Percentiles rank a stretch among this genome's conserved stretches.
Evolutionary conservation across 2,797 vertebrate species (phyloP).

Genomic region (Rhabdophis nuchalis): DNA sequence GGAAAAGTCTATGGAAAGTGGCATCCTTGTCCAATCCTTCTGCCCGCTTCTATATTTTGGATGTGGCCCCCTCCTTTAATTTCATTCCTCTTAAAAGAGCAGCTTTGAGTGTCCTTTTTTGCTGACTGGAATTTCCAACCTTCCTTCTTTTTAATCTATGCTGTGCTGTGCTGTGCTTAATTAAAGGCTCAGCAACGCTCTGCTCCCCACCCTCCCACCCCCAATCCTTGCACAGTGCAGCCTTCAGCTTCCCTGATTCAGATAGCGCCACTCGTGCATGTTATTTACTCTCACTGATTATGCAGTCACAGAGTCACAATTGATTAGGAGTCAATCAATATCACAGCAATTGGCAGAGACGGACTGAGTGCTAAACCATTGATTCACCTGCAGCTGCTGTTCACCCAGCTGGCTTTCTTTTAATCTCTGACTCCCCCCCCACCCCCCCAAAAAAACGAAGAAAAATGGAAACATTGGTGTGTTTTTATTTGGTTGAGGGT

Average conservation of each 20-base stretch:
- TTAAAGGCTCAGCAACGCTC: background rate
- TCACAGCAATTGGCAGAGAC: conserved; percentile 22
- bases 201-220: background rate
- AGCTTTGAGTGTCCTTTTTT: background rate
- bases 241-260: background rate
- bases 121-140: background rate
- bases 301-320: conserved; percentile 16
- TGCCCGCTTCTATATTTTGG: background rate
- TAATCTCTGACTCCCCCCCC: conserved; percentile 8
- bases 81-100: background rate
- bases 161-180: conserved; percentile 10
- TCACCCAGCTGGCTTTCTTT: conserved; percentile 40
- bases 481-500: background rate
- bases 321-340: conserved; percentile 44
- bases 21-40: background rate
- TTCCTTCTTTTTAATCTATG: background rate
- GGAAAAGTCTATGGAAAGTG: background rate
- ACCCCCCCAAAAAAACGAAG: conserved; percentile 22
- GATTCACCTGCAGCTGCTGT: conserved; percentile 9
- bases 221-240: background rate
- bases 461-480: background rate
- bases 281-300: conserved; percentile 27
- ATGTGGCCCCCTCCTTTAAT: background rate
- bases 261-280: background rate
- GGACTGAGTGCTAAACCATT: conserved; percentile 32